Base-by-base conservation (phyloP, 2,113 vertebrate genomes). In the Hirundichthys speculiger region DNA sequence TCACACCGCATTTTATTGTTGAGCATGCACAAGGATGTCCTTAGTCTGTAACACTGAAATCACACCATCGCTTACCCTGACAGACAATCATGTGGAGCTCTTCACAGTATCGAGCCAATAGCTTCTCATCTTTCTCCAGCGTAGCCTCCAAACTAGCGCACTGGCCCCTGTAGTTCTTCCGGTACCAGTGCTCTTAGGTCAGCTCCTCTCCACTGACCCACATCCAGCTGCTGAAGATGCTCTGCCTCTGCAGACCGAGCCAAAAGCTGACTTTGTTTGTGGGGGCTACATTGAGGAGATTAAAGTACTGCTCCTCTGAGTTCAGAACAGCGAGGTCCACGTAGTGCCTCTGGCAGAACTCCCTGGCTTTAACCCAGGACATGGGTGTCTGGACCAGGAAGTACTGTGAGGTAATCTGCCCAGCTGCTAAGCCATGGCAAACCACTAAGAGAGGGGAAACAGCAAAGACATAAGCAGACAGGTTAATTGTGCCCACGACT, bases 141-240 rank as follows among this genome's bases (percentile, higher is more conserved):
- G 64, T 66, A 4, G 74, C 53, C 57, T 86, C 77, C 41, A 86
- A 40, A 58, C 67, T 86, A 39, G 51, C 84, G 19, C 84, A 83
- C 43, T 0, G 11, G 4, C 55, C 67, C 15, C 60, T 25, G 2
- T 53, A 13, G 22, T 83, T 83, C 11, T 0, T 21, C 49, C 30
- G 65, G 43, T 42, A 64, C 80, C 80, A 83, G 11, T 63, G 49
- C 3, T 60, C 2, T 21, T 78, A 78, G 13, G 19, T 16, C 50
- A 86, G 60, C 7, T 49, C 55, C 41, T 75, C 63, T 0, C 73
- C 64, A 2, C 52, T 38, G 25, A 83, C 60, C 77, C 83, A 80
- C 30, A 38, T 63, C 77, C 83, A 83, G 10, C 13, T 3, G 1
- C 24, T 55, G 2, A 0, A 8, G 21, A 41, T 1, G 20, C 25